Base-by-base conservation (phyloP, 2,888 invertebrate genomes). In the Muscina levida region DNA sequence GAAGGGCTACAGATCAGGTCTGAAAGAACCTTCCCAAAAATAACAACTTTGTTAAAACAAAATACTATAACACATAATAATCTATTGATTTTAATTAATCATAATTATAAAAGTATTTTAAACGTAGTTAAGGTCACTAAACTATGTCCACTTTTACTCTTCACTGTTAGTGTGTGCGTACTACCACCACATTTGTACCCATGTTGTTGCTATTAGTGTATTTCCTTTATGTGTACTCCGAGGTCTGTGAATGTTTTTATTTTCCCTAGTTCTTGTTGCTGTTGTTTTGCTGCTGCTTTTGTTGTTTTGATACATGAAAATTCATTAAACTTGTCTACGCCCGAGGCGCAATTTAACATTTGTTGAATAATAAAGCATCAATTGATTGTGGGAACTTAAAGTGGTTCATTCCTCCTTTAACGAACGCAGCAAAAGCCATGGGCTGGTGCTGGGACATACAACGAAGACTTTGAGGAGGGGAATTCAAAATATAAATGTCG, bases 291-390 rank as follows among this genome's bases (percentile, higher is more conserved):
- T 65, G 31, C 22, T 51, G 1, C 46, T 51, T 46, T 53, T 62
- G 65, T 77, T 67, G 44, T 72, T 19, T 53, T 72, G 74, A 76
- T 72, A 76, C 75, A 79, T 77, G 39, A 66, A 84, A 77, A 87
- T 84, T 86, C 85, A 85, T 87, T 85, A 84, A 86, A 85, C 79
- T 85, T 87, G 85, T 85, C 87, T 87, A 85, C 80, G 86, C 87
- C 83, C 77, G 83, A 84, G 85, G 87, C 86, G 85, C 84, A 86
- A 84, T 82, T 83, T 84, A 84, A 84, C 87, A 87, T 83, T 76
- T 67, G 75, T 78, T 72, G 59, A 48, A 68, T 68, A 31, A 31
- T 31, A 31, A 31, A 31, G 31, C 31, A 31, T 8, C 31, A 31
- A 31, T 31, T 31, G 31, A 31, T 31, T 31, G 31, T 31, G 31